These are phyloP conservation scores for Oopsacas minuta DNA, from an alignment of 37 sponge, comb jelly and placozoan species.

Conservation along the genomic window DNA sequence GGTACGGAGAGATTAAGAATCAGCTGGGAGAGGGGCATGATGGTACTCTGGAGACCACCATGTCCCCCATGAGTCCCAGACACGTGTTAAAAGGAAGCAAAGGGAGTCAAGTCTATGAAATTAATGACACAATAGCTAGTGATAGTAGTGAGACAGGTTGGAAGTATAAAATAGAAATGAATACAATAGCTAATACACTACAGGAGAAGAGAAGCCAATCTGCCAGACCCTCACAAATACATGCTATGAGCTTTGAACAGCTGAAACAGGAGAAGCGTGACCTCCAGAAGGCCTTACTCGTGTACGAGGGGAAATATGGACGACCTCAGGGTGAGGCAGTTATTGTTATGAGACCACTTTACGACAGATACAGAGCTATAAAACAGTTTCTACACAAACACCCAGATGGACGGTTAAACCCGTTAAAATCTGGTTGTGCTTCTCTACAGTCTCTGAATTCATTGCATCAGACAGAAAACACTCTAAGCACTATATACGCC, in stretches of 20 bases:
- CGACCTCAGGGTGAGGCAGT: slow-evolving; percentile 16
- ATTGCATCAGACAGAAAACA: not conserved
- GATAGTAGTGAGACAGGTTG: not conserved
- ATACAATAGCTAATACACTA: slow-evolving; percentile 2
- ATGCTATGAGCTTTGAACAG: slow-evolving; percentile 7
- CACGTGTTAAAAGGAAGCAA: not conserved
- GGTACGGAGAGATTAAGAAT: not conserved
- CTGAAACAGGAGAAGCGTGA: slow-evolving; percentile 25
- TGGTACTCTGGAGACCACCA: not conserved
- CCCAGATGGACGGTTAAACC: not conserved
- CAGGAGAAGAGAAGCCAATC: not conserved
- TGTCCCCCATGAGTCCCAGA: not conserved
- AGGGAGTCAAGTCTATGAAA: no score
- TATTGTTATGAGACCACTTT: slow-evolving; percentile 15
- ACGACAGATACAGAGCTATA: slow-evolving; percentile 18
- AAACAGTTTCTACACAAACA: slow-evolving; percentile 11
- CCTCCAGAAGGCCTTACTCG: slow-evolving; percentile 25
- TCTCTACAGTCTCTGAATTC: not conserved
- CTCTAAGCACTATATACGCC: not conserved
- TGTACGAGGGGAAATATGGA: slow-evolving; percentile 19
- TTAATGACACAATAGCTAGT: not conserved
- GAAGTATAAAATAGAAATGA: slow-evolving; percentile 7
- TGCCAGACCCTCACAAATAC: not conserved
- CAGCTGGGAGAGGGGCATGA: not conserved
- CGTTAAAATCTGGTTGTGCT: not conserved